Evolutionary conservation across 2,888 invertebrate species (phyloP).

Genomic region (Tetramorium bicarinatum): DNA sequence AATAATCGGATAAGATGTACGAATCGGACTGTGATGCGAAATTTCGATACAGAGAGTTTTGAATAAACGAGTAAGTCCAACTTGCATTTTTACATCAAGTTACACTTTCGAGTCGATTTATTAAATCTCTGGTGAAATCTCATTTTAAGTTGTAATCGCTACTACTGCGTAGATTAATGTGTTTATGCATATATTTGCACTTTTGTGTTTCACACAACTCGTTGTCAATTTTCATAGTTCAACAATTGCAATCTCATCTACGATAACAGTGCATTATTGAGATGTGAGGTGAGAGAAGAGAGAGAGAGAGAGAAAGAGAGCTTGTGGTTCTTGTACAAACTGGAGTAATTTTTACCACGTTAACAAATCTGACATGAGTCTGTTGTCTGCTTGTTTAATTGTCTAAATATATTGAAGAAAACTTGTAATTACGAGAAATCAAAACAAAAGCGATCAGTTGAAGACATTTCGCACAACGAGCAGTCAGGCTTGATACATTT

Average conservation of each 20-base stretch:
- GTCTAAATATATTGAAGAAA: not conserved
- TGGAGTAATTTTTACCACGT: not conserved
- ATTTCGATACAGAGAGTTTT: not conserved
- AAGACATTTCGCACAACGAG: not conserved
- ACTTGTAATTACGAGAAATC: too few relatives aligned
- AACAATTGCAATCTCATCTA: not conserved
- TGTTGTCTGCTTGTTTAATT: not conserved
- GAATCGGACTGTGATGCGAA: not conserved
- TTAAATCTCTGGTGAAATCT: not conserved
- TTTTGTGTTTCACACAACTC: not conserved
- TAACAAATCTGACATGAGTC: not conserved
- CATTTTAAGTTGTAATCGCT: not conserved
- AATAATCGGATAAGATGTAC: conserved; percentile 5
- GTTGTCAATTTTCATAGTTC: not conserved
- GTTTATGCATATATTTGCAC: not conserved
- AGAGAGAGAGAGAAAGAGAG: not conserved
- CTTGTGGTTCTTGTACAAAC: not conserved
- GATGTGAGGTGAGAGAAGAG: not conserved
- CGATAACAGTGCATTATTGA: not conserved
- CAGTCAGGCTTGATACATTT: not conserved
- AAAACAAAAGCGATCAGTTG: not conserved
- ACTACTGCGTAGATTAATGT: not conserved
- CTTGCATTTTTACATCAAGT: too few relatives aligned
- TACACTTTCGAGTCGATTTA: not conserved
- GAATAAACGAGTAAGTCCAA: conserved; percentile 19